phyloP scores from a whole-genome alignment of 2,113 vertebrate species.

The Corythornis cristatus region DNA sequence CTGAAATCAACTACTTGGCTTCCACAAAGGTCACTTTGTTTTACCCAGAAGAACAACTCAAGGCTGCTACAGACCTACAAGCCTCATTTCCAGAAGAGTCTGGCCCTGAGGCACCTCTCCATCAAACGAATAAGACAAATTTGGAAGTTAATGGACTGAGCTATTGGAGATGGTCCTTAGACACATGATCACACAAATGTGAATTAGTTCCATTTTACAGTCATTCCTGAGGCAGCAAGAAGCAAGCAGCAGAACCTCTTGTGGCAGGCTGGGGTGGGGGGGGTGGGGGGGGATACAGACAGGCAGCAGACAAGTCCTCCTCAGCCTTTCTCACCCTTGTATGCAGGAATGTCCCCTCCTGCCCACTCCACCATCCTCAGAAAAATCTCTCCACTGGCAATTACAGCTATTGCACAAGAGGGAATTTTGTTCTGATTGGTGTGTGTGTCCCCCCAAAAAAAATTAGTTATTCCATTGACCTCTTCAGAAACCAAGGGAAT shows the following conservation, averaged over 20 bases:
- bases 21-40: neutral
- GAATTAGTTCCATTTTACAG: neutral
- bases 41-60: neutral
- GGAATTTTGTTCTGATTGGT: neutral
- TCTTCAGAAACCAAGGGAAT: neutral
- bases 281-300: no score
- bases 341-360: neutral
- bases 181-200: rapidly evolving
- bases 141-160: neutral
- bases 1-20: neutral
- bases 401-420: rapidly evolving
- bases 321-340: neutral
- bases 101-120: neutral
- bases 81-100: neutral
- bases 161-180: rapidly evolving
- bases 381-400: neutral
- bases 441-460: neutral
- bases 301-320: neutral
- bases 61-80: neutral
- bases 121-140: neutral
- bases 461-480: neutral
- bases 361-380: neutral
- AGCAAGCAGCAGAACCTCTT: neutral
- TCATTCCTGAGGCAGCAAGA: neutral
- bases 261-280: neutral